Percentiles rank a stretch among this genome's conserved stretches.
Conservation (phyloP, 2,888 invertebrate genomes). For the Parthenolecanium corni region DNA sequence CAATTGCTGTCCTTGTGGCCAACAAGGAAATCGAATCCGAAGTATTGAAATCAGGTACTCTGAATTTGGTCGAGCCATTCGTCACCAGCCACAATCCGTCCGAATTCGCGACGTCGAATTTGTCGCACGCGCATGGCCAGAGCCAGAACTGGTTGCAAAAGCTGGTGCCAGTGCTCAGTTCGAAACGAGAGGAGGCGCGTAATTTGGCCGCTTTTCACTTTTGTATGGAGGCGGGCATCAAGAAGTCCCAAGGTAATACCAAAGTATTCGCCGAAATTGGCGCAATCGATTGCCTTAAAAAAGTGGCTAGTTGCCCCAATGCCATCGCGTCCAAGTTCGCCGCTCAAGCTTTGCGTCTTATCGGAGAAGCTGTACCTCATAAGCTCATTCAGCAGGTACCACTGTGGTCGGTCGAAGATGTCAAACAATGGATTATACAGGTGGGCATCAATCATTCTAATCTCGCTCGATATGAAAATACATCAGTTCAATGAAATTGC, state of each 20-base stretch:
- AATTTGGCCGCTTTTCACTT: slow-evolving; percentile 96
- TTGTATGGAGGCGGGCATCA: slow-evolving; percentile 98
- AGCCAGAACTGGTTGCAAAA: slow-evolving; percentile 88
- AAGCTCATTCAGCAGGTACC: slow-evolving; percentile 97
- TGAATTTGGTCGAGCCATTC: slow-evolving; percentile 93
- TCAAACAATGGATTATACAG: slow-evolving; percentile 96
- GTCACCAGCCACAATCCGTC: slow-evolving; percentile 87
- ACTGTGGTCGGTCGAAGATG: slow-evolving; percentile 92
- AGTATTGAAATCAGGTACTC: slow-evolving; percentile 88
- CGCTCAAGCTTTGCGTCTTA: slow-evolving; percentile 76
- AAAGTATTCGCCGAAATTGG: slow-evolving; percentile 88
- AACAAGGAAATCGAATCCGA: slow-evolving; percentile 97
- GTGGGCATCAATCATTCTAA: slow-evolving; percentile 34
- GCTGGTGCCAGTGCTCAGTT: slow-evolving; percentile 85
- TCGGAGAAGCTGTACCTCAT: slow-evolving; percentile 95
- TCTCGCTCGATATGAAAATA: no score
- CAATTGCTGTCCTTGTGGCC: slow-evolving; percentile 89
- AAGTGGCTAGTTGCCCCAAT: slow-evolving; percentile 93
- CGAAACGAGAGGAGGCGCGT: slow-evolving; percentile 88
- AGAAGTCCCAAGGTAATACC: slow-evolving; percentile 82
- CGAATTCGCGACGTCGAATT: slow-evolving; percentile 83
- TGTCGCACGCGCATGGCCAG: slow-evolving; percentile 89
- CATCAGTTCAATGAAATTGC: no score
- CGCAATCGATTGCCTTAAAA: slow-evolving; percentile 87
- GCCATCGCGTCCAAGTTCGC: slow-evolving; percentile 96